A percentile compares a stretch with the other conserved stretches of the same genome.
phyloP scores from a whole-genome alignment of 2,797 vertebrate species.

The Manis javanica region DNA sequence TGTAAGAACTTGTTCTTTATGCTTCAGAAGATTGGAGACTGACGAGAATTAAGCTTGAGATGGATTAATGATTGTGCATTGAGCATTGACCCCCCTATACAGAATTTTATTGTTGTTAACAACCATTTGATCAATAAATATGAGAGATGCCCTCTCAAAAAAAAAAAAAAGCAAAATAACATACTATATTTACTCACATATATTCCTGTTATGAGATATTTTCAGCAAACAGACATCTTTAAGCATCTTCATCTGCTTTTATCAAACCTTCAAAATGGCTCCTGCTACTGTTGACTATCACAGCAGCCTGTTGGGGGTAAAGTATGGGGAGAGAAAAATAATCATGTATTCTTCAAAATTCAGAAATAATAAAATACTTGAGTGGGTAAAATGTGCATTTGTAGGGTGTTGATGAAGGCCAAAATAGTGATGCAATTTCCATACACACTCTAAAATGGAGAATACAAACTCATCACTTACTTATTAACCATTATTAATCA shows the following conservation, averaged over 20 bases:
- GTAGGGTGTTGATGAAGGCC: not conserved
- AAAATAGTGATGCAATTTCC: not conserved
- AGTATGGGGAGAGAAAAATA: constrained; percentile 45
- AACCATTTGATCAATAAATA: too few species aligned
- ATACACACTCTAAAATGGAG: constrained; percentile 28
- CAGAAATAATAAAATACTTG: not conserved
- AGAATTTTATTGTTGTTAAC: too few species aligned
- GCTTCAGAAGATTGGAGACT: too few species aligned
- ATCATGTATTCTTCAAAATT: constrained; percentile 28
- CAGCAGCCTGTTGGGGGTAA: constrained; percentile 61
- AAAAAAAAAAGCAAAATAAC: too few species aligned
- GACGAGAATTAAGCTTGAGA: too few species aligned
- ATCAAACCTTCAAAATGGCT: constrained; percentile 61
- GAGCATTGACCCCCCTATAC: too few species aligned
- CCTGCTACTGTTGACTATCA: constrained; percentile 65
- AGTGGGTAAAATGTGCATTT: not conserved
- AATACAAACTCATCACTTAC: not conserved
- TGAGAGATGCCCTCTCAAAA: too few species aligned
- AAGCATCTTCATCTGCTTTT: constrained; percentile 70
- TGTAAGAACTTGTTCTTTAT: too few species aligned
- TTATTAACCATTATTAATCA: not conserved
- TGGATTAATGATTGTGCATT: too few species aligned
- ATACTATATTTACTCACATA: constrained; percentile 64
- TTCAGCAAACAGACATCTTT: constrained; percentile 73
- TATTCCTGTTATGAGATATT: constrained; percentile 66